A percentile compares a stretch with the other conserved stretches of the same genome.
phyloP scores from a whole-genome alignment of 92 coral and sea anemone genomes.

The Zoanthus sansibaricus region DNA sequence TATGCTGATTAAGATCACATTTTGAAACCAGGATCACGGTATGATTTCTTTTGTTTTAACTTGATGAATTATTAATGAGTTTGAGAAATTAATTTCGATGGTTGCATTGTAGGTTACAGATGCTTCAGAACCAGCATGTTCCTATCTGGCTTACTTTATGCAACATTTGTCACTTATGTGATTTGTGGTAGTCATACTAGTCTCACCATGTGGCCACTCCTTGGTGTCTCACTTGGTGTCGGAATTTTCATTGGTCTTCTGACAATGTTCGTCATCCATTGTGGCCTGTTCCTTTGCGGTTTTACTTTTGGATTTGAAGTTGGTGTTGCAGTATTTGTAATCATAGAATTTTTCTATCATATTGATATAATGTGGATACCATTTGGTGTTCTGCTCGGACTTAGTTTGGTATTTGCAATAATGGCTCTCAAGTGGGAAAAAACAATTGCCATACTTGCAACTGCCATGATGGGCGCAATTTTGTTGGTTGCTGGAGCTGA shows the following conservation, averaged over 20 bases:
- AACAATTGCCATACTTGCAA: conserved; percentile 78
- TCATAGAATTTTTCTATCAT: conserved; percentile 71
- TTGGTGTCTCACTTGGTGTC: conserved; percentile 86
- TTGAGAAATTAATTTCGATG: background rate
- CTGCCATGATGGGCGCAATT: conserved; percentile 87
- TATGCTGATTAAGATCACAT: too few species aligned
- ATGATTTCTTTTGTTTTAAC: too few species aligned
- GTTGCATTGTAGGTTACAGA: conserved; percentile 81
- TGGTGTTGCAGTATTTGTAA: conserved; percentile 76
- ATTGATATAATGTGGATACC: conserved; percentile 89
- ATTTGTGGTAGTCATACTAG: conserved; percentile 82
- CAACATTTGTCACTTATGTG: conserved; percentile 84
- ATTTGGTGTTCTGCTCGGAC: conserved; percentile 85
- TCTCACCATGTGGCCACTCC: conserved; percentile 82
- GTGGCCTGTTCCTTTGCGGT: conserved; percentile 94
- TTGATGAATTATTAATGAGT: too few species aligned
- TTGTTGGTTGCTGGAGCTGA: conserved; percentile 78
- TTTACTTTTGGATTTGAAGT: conserved; percentile 91
- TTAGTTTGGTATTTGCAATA: conserved; percentile 76
- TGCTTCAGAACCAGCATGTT: conserved; percentile 87
- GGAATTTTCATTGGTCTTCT: conserved; percentile 93
- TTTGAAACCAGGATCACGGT: too few species aligned
- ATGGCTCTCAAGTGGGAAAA: conserved; percentile 88
- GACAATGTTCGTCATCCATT: conserved; percentile 83
- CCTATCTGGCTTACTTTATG: conserved; percentile 86